phyloP scores from a whole-genome alignment of 2,113 vertebrate genomes.

The Sisor rabdophorus region DNA sequence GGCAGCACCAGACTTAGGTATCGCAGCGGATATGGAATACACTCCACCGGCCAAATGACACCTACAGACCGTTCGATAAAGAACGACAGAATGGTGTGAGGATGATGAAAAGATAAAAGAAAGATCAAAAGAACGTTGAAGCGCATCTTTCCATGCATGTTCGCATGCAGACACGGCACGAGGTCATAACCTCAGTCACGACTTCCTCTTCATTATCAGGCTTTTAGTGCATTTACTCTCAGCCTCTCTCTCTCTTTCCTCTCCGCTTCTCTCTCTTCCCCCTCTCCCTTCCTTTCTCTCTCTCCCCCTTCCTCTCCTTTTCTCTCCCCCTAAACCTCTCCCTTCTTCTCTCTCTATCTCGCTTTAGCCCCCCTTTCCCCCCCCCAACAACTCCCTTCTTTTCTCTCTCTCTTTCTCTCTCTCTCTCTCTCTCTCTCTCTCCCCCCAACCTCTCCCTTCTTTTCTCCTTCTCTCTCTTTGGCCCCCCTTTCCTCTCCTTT shows the following conservation, averaged over 20 bases:
- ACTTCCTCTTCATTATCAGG: constrained; percentile 13
- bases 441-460: no score
- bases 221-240: constrained; percentile 1
- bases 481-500: no score
- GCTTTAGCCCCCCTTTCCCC: no score
- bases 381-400: no score
- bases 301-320: constrained; percentile 1
- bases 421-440: no score
- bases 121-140: not conserved
- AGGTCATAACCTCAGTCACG: constrained; percentile 3
- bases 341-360: no score
- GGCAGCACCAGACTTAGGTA: constrained; percentile 72
- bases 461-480: no score
- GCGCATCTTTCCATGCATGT: not conserved
- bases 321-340: not conserved
- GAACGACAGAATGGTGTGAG: not conserved
- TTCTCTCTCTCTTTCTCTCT: no score
- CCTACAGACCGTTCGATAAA: constrained; percentile 54
- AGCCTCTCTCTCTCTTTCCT: not conserved
- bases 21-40: constrained; percentile 72
- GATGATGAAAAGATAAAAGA: not conserved
- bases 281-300: not conserved
- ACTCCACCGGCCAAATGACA: constrained; percentile 77
- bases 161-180: not conserved
- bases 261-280: not conserved